Conservation (phyloP, 2,888 invertebrate species). For the Tolmerus cingulatus region DNA sequence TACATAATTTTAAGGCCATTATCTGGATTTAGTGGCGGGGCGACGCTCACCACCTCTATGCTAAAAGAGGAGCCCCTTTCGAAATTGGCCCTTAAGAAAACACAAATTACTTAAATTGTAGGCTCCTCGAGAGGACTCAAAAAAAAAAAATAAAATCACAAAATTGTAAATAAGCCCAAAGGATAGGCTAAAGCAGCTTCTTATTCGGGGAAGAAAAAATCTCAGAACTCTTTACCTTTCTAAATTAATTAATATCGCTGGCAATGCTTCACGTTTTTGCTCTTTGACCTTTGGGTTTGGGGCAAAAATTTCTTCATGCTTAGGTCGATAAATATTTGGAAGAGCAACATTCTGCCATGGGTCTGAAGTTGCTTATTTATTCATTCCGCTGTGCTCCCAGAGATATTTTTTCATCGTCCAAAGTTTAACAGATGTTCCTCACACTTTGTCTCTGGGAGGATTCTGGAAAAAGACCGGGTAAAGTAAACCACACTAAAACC, state of each 20-base stretch:
- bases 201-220: neutral
- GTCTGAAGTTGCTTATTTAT: neutral
- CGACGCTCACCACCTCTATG: neutral
- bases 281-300: neutral
- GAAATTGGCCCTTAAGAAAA: neutral
- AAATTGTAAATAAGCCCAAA: neutral
- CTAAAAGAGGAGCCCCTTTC: neutral
- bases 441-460: neutral
- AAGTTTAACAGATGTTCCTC: neutral
- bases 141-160: neutral
- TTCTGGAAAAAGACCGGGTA: neutral
- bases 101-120: neutral
- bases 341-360: neutral
- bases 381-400: neutral
- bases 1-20: constrained; percentile 42
- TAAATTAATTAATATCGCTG: neutral
- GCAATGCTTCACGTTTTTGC: neutral
- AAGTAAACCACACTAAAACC: neutral
- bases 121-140: neutral
- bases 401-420: neutral
- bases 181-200: neutral
- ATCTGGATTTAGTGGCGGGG: constrained; percentile 37
- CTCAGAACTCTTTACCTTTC: neutral
- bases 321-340: neutral
- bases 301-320: neutral